Conservation (phyloP, 2,888 invertebrate genomes). For the Nebria salina region DNA sequence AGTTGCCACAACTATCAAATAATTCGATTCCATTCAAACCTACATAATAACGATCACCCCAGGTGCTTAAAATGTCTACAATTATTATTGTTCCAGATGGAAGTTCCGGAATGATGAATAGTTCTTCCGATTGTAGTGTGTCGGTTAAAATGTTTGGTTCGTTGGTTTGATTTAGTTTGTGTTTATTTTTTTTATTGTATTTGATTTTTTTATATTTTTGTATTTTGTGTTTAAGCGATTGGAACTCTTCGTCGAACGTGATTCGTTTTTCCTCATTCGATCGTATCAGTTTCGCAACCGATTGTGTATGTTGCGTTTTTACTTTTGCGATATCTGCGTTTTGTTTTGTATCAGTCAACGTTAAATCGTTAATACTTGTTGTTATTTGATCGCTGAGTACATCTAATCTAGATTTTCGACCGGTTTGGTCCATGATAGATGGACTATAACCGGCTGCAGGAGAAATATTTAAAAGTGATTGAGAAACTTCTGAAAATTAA, state of each 20-base stretch:
- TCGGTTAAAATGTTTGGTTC: slow-evolving; percentile 44
- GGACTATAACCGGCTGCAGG: slow-evolving; percentile 25
- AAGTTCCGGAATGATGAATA: slow-evolving; percentile 79
- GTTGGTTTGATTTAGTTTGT: slow-evolving; percentile 15
- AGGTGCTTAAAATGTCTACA: slow-evolving; percentile 76
- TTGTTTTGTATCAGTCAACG: background rate
- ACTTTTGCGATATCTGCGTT: too few species aligned
- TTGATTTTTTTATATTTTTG: slow-evolving; percentile 34
- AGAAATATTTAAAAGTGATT: background rate
- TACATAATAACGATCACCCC: slow-evolving; percentile 83
- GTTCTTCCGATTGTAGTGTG: slow-evolving; percentile 56
- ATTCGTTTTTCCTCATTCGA: background rate
- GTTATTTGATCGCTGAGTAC: slow-evolving; percentile 14
- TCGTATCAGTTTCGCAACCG: background rate
- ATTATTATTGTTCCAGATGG: slow-evolving; percentile 74
- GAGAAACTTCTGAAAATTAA: slow-evolving; percentile 5
- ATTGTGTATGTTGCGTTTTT: background rate
- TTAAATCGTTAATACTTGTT: slow-evolving; percentile 23
- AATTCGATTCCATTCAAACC: slow-evolving; percentile 83
- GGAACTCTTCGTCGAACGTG: slow-evolving; percentile 30
- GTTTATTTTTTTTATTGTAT: slow-evolving; percentile 30
- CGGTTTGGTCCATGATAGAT: slow-evolving; percentile 6
- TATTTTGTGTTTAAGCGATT: slow-evolving; percentile 25
- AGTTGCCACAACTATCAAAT: slow-evolving; percentile 72
- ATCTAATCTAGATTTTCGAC: slow-evolving; percentile 31